Percentiles rank a stretch among this genome's conserved stretches.
phyloP scores from a whole-genome alignment of 1,140 invertebrate species.

The Hyposmocoma kahamanoa region DNA sequence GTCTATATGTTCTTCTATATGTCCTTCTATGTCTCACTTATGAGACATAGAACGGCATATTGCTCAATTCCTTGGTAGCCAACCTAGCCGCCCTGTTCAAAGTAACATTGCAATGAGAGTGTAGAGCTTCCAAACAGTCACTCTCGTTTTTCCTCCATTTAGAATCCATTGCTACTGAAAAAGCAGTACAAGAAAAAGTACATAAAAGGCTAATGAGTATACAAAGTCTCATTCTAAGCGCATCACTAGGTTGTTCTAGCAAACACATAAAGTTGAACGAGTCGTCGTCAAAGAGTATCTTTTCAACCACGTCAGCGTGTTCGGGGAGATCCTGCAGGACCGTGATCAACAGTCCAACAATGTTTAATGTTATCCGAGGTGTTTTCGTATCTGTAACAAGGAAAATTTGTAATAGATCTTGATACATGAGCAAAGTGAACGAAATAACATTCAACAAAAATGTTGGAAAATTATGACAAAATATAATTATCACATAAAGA shows the following conservation, averaged over 20 bases:
- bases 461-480: too few relatives aligned
- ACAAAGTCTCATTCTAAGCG: conserved; percentile 78
- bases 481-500: too few relatives aligned
- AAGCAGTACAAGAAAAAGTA: conserved; percentile 77
- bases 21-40: too few relatives aligned
- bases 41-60: conserved; percentile 69
- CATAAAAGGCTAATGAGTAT: conserved; percentile 79
- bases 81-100: conserved; percentile 60
- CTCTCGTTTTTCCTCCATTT: conserved; percentile 60
- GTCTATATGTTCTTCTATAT: too few relatives aligned
- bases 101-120: conserved; percentile 60
- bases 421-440: too few relatives aligned
- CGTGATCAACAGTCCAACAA: conserved; percentile 82
- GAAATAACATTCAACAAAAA: too few relatives aligned
- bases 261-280: conserved; percentile 75
- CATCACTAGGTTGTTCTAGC: conserved; percentile 76
- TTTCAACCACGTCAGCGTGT: conserved; percentile 83
- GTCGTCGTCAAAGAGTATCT: conserved; percentile 76
- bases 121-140: conserved; percentile 55
- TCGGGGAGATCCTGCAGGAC: conserved; percentile 83
- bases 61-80: conserved; percentile 62
- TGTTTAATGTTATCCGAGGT: conserved; percentile 77
- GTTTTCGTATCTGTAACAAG: conserved; percentile 76
- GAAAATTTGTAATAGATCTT: too few relatives aligned
- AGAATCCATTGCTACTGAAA: conserved; percentile 78